phyloP scores from a whole-genome alignment of 2,888 invertebrate genomes.

The Campoplex nolae region DNA sequence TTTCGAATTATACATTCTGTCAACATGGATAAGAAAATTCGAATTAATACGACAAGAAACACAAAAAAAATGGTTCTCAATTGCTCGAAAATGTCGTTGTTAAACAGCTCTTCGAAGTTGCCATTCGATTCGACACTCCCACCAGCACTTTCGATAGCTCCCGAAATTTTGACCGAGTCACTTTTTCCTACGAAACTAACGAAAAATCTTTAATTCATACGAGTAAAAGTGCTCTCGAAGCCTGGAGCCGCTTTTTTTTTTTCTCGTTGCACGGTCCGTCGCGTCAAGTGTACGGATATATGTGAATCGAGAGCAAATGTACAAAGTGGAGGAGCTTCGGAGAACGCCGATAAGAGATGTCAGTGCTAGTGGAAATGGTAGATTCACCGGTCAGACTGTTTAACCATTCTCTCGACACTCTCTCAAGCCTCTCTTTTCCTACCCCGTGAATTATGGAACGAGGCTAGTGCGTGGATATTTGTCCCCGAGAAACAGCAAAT shows the following conservation, averaged over 20 bases:
- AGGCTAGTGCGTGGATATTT: neutral
- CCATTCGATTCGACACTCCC: neutral
- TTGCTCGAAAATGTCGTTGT: neutral
- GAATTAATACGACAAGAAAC: neutral
- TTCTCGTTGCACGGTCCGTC: slow-evolving; percentile 27
- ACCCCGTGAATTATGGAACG: slow-evolving; percentile 27
- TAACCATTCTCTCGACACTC: slow-evolving; percentile 15
- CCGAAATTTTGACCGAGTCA: neutral
- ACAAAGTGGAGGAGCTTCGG: neutral
- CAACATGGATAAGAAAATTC: neutral
- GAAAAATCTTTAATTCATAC: neutral
- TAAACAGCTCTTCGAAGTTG: neutral
- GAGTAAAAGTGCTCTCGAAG: slow-evolving; percentile 12
- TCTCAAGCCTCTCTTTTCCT: slow-evolving; percentile 10
- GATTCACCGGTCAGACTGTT: slow-evolving; percentile 38
- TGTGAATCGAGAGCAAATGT: slow-evolving; percentile 26
- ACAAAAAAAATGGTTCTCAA: neutral
- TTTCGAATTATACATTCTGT: neutral
- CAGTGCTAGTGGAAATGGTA: slow-evolving; percentile 34
- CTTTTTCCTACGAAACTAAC: neutral
- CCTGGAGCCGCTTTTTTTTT: slow-evolving; percentile 10
- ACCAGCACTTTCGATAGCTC: neutral
- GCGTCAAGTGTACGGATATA: slow-evolving; percentile 21
- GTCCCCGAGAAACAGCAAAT: neutral
- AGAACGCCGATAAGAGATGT: slow-evolving; percentile 22